Evolutionary conservation across 2,888 invertebrate genomes (phyloP).

Genomic region (Drosophila villosipedis): DNA sequence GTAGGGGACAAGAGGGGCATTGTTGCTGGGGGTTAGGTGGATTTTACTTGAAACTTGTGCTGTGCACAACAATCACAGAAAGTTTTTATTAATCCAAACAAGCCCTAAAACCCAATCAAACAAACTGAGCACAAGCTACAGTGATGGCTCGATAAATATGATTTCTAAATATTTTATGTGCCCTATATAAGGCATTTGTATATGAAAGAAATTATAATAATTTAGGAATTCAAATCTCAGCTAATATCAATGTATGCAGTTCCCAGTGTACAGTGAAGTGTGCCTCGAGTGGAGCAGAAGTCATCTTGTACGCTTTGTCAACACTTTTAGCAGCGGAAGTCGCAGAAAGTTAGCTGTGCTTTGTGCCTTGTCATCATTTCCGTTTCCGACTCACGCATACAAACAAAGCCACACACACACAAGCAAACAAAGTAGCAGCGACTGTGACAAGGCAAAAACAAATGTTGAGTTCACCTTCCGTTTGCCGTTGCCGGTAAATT

Average conservation of each 20-base stretch:
- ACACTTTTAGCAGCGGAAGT: conserved; percentile 42
- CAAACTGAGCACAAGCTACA: conserved; percentile 29
- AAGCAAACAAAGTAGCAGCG: conserved; percentile 14
- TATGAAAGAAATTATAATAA: background rate
- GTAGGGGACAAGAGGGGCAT: background rate
- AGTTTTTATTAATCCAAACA: conserved; percentile 80
- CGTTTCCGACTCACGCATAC: conserved; percentile 63
- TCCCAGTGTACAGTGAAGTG: conserved; percentile 41
- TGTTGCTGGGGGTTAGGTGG: background rate
- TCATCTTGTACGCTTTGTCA: conserved; percentile 56
- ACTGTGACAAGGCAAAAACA: conserved; percentile 12
- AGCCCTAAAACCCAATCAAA: conserved; percentile 53
- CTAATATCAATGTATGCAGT: conserved; percentile 1
- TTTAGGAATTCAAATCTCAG: background rate
- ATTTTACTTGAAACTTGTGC: conserved; percentile 40
- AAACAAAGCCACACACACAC: conserved; percentile 9
- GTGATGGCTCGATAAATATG: background rate
- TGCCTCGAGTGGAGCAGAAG: conserved; percentile 16
- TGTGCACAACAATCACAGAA: conserved; percentile 71
- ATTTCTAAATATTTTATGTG: background rate
- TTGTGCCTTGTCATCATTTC: conserved; percentile 62
- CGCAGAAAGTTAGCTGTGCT: conserved; percentile 52
- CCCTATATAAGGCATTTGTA: background rate
- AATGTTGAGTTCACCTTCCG: conserved; percentile 39
- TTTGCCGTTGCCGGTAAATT: conserved; percentile 49